Base-by-base conservation (phyloP, 2,797 vertebrate species). In the Anomalospiza imberbis region DNA sequence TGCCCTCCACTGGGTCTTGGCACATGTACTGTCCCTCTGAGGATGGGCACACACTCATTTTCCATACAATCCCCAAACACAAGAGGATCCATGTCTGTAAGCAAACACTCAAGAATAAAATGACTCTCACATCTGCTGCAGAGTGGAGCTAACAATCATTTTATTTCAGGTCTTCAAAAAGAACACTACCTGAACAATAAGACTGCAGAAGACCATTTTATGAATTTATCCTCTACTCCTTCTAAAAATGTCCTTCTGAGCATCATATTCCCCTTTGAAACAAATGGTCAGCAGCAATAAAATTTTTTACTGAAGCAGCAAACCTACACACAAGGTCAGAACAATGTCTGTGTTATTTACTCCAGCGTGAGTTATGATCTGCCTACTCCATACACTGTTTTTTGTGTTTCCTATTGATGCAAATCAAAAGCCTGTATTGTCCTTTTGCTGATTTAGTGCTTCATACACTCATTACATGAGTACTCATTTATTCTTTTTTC, bases 291-390 rank as follows among this genome's bases (percentile, higher is more conserved):
- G 50, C 67, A 85, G 47, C 74, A 84, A 45, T 72, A 80, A 82
- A 45, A 9, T 88, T 93, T 92, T 96, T 87, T 88, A 84, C 95
- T 88, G 95, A 94, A 88, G 63, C 79, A 93, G 88, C 88, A 95
- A 81, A 94, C 72, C 67, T 96, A 44, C 42, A 67, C 80, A 61
- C 83, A 91, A 94, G 93, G 80, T 96, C 71, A 28, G 77, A 91
- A 94, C 94, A 95, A 82, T 96, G 67, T 93, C 80, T 91, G n/a
- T 67, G 81, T 85, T 94, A 95, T 95, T 96, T 96, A 90, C 88
- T 96, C 67, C 80, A 74, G 72, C 0, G 0, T 94, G 89, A 97
- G 77, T 94, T 96, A 95, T 93, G 85, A 82, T 84, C 95, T 94
- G 89, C 94, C 94, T 63, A 67, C 92, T 91, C 67, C 12, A 6